Percentiles rank a stretch among this genome's conserved stretches.
Conservation (phyloP, 2,113 vertebrate genomes). For the Neodon shergylaensis region DNA sequence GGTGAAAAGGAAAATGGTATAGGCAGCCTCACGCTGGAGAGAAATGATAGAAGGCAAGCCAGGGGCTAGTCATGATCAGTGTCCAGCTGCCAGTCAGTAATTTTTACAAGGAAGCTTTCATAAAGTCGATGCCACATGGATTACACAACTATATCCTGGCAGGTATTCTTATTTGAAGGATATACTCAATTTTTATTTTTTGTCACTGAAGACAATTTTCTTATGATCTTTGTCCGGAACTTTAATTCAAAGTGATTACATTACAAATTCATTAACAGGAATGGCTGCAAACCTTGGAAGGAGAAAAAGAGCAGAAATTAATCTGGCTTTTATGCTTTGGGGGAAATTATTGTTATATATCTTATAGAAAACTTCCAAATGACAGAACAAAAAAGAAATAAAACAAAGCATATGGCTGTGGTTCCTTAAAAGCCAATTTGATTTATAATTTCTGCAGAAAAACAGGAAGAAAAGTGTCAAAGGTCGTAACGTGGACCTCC, state of each 20-base stretch:
- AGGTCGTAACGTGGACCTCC: neutral
- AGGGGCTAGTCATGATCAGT: neutral
- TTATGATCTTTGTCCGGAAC: slow-evolving; percentile 14
- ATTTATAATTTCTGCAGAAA: no score
- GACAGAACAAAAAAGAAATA: neutral
- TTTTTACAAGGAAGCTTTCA: neutral
- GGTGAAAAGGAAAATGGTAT: neutral
- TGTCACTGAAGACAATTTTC: neutral
- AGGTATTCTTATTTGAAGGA: neutral
- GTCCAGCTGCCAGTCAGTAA: neutral
- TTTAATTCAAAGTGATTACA: neutral
- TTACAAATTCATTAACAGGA: neutral
- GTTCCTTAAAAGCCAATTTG: neutral
- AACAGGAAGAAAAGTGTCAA: accelerated
- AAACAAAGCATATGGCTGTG: accelerated
- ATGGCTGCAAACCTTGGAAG: neutral
- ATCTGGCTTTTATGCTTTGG: neutral
- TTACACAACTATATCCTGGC: neutral
- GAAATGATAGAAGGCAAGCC: neutral
- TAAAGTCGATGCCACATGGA: neutral
- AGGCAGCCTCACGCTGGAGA: neutral
- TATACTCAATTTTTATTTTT: neutral
- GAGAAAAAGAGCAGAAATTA: neutral
- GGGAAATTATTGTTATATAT: neutral
- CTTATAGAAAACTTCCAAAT: neutral